phyloP scores from a whole-genome alignment of 2,113 vertebrate species.

The Seriola quinqueradiata region DNA sequence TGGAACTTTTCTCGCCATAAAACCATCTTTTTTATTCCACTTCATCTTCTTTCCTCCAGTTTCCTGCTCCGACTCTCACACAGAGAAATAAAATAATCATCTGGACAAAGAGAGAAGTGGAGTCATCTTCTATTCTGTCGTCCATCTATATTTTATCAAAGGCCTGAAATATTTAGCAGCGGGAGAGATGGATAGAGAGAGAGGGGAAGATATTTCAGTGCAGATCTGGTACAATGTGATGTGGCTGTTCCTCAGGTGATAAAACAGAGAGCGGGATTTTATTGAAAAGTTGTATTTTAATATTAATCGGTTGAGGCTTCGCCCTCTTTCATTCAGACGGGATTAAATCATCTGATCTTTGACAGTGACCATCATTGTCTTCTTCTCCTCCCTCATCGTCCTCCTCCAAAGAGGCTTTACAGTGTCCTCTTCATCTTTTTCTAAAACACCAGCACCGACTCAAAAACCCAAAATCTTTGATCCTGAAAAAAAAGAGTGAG shows the following conservation, averaged over 20 bases:
- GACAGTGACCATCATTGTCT: constrained; percentile 1
- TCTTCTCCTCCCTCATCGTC: constrained; percentile 4
- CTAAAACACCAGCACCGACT: constrained; percentile 19
- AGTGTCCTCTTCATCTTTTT: constrained; percentile 2
- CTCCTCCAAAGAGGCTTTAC: constrained; percentile 25
- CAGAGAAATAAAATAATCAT: constrained; percentile 46
- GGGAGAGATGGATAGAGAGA: neutral
- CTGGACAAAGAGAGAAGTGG: constrained; percentile 34
- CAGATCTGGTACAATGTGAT: neutral
- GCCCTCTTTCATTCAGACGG: neutral
- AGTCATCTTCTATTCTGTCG: constrained; percentile 45
- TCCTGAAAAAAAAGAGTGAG: neutral
- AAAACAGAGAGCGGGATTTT: constrained; percentile 30
- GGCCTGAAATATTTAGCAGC: constrained; percentile 64
- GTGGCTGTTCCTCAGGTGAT: constrained; percentile 40
- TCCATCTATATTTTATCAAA: constrained; percentile 66
- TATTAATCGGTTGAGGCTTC: constrained; percentile 30
- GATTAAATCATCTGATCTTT: constrained; percentile 18
- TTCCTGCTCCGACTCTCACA: neutral
- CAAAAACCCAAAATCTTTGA: neutral
- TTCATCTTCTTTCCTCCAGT: neutral
- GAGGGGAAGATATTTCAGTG: constrained; percentile 14
- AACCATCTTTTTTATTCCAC: neutral
- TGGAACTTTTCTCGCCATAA: too few relatives aligned
- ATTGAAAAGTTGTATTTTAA: constrained; percentile 37